Conservation (phyloP, 2,888 invertebrate species). For the Thera britannica region DNA sequence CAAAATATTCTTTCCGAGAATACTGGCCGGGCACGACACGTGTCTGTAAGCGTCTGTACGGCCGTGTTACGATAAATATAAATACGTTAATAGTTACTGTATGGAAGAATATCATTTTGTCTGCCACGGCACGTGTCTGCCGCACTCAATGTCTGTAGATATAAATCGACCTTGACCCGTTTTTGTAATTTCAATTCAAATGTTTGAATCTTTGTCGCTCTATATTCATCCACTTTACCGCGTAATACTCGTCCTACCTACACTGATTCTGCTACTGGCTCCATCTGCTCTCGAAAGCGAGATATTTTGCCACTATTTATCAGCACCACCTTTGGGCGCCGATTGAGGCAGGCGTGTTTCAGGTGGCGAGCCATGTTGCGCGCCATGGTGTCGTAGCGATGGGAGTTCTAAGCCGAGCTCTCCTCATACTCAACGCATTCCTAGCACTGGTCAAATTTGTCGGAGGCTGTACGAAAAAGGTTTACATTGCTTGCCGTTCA, state of each 20-base stretch:
- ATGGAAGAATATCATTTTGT: too few species aligned
- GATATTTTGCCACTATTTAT: not conserved
- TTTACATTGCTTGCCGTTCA: slow-evolving; percentile 68
- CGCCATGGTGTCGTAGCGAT: slow-evolving; percentile 56
- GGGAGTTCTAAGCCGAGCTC: slow-evolving; percentile 55
- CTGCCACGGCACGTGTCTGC: too few species aligned
- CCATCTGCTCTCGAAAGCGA: not conserved
- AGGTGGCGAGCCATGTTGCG: slow-evolving; percentile 43
- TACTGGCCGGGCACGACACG: too few species aligned
- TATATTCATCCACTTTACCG: too few species aligned
- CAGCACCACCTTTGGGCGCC: slow-evolving; percentile 26
- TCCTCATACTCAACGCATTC: slow-evolving; percentile 52
- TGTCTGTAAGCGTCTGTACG: too few species aligned
- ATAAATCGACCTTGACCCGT: too few species aligned
- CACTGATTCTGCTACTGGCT: not conserved
- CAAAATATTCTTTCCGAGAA: too few species aligned
- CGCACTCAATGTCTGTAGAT: too few species aligned
- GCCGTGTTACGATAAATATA: too few species aligned
- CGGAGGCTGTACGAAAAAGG: slow-evolving; percentile 64
- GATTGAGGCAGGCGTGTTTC: slow-evolving; percentile 44
- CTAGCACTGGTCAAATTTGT: slow-evolving; percentile 54
- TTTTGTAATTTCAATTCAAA: not conserved
- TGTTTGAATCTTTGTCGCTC: not conserved
- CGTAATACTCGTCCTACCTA: not conserved
- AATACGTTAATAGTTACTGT: too few species aligned